Conservation (phyloP, 2,797 vertebrate species). For the Spea hammondii region DNA sequence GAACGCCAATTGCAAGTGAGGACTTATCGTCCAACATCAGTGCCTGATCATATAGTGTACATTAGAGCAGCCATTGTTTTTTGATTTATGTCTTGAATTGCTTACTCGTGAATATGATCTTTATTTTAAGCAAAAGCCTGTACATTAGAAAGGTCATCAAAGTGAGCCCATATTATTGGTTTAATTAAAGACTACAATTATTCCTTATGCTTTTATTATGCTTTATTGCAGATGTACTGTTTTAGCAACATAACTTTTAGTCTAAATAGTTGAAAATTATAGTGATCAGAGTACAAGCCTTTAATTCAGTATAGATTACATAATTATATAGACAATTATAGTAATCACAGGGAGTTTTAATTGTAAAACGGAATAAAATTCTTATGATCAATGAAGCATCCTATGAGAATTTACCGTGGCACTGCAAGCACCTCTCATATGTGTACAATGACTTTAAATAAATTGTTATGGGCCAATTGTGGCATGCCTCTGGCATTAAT, state of each 20-base stretch:
- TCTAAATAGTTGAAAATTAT: constrained; percentile 38
- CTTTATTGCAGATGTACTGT: constrained; percentile 16
- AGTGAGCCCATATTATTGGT: too few species aligned
- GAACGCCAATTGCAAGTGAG: too few species aligned
- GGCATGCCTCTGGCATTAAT: constrained; percentile 29
- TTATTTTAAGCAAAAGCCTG: too few species aligned
- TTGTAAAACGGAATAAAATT: constrained; percentile 37
- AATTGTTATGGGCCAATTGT: not conserved
- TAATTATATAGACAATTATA: constrained; percentile 33
- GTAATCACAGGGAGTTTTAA: constrained; percentile 40
- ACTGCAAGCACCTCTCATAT: constrained; percentile 17
- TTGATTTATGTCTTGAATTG: too few species aligned
- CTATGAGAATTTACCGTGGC: constrained; percentile 9
- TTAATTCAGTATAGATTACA: constrained; percentile 25
- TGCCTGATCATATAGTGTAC: too few species aligned
- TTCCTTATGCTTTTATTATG: too few species aligned
- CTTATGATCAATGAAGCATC: constrained; percentile 28
- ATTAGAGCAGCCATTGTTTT: too few species aligned
- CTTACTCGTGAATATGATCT: too few species aligned
- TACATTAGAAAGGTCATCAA: too few species aligned
- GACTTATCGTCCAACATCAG: too few species aligned
- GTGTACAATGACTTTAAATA: not conserved
- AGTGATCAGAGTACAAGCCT: constrained; percentile 19
- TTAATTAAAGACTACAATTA: too few species aligned
- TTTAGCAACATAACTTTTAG: constrained; percentile 31